Evolutionary conservation across 2,113 vertebrate genomes (phyloP).

Genomic region (Isichthys henryi): DNA sequence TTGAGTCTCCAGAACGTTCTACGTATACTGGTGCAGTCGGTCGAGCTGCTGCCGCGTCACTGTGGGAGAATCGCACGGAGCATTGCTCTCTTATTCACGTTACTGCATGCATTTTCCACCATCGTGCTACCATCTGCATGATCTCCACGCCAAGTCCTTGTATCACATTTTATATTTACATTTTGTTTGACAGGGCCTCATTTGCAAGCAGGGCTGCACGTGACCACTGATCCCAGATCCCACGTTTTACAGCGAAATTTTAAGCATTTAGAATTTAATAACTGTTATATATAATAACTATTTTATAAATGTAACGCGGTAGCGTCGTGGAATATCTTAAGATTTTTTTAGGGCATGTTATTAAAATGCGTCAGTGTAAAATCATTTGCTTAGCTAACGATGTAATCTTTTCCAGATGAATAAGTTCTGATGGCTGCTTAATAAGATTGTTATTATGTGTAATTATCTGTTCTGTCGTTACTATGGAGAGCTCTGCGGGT

Average conservation of each 20-base stretch:
- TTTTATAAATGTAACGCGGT: background rate
- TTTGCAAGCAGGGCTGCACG: background rate
- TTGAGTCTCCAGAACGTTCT: background rate
- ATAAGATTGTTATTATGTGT: conserved; percentile 8
- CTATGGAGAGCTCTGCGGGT: background rate
- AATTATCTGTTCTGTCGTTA: background rate
- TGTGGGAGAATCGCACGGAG: background rate
- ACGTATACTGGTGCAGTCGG: background rate
- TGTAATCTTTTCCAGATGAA: conserved; percentile 12
- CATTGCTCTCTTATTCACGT: conserved; percentile 59
- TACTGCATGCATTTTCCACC: conserved; percentile 60
- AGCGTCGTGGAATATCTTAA: background rate
- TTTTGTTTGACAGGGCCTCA: background rate
- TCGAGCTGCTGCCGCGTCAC: background rate
- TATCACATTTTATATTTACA: conserved; percentile 39
- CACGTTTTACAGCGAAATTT: background rate
- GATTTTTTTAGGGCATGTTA: background rate
- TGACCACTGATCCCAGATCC: background rate
- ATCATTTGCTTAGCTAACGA: conserved; percentile 4
- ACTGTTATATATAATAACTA: background rate
- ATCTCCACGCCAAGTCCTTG: conserved; percentile 53
- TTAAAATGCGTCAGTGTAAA: background rate
- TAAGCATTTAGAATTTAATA: background rate
- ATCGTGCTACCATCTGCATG: conserved; percentile 67
- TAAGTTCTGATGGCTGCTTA: background rate